These are phyloP conservation scores for Tenebrio molitor DNA, from an alignment of 1,140 invertebrate genomes.

Conservation along the genomic window DNA sequence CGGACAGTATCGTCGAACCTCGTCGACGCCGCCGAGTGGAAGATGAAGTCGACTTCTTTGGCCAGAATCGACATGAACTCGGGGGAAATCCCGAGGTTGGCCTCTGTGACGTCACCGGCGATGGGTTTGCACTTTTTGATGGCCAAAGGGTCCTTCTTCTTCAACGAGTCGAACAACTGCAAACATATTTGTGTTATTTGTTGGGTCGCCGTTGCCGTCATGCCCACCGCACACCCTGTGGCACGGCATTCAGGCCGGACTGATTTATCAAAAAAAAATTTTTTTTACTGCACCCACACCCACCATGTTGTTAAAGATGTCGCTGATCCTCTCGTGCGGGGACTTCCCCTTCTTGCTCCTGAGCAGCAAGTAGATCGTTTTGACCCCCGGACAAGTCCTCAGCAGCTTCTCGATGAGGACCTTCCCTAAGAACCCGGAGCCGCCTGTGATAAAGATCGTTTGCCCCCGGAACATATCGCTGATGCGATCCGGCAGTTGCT, in stretches of 20 bases:
- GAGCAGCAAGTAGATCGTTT: conserved; percentile 83
- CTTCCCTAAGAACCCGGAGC: conserved; percentile 89
- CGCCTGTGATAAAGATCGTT: conserved; percentile 73
- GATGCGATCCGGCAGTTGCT: conserved; percentile 67
- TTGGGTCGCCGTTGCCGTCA: no score
- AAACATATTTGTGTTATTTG: no score
- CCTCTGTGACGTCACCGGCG: conserved; percentile 81
- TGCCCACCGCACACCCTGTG: no score
- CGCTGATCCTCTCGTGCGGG: conserved; percentile 74
- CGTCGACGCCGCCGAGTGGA: conserved; percentile 93
- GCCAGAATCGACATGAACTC: conserved; percentile 78
- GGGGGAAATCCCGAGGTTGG: conserved; percentile 81
- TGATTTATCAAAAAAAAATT: no score
- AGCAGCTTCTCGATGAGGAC: conserved; percentile 89
- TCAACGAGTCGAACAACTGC: conserved; percentile 51
- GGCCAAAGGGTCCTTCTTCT: conserved; percentile 39
- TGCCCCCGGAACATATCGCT: conserved; percentile 69
- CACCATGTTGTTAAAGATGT: conserved; percentile 73
- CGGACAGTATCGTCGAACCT: conserved; percentile 83
- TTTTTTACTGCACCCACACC: conserved; percentile 62
- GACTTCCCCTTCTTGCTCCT: conserved; percentile 82
- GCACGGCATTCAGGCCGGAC: no score
- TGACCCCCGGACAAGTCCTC: conserved; percentile 79
- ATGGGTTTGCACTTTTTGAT: conserved; percentile 78
- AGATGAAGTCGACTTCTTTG: conserved; percentile 84